Evolutionary conservation across 1,140 invertebrate species (phyloP), one percentile per base, ranked within the genome.

Genomic region (Pogonus chalceus): DNA sequence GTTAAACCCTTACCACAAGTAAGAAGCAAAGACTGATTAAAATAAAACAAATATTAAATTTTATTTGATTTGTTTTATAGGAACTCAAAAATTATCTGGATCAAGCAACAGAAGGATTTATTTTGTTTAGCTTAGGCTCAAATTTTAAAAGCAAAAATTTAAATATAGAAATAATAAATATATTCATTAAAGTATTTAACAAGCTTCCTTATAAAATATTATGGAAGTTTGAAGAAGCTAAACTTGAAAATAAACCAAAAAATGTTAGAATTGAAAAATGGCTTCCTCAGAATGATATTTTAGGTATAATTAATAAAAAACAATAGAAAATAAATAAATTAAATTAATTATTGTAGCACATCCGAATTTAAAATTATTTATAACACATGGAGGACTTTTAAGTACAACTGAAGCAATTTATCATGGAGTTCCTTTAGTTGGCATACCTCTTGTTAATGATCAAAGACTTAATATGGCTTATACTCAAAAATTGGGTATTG

Each of bases 201-300:
- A 72, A 74, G 56, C 56, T 81, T 14, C 72, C 75, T 21, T 73
- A 71, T 53, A 70, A 71, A 51, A 70, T 82, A 9, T 58, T 82
- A n/a, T 81, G 78, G 76, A 81, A 79, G 63, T 79, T 74, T 57
- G 75, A 74, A 49, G 71, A 75, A 21, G 69, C 72, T 1, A 67
- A 67, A 2, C 62, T 72, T 23, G 60, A 70, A 16, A 68, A 73
- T 21, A 62, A 68, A 59, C 71, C 77, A 9, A 60, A 68, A 1
- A 79, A 81, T 62, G 71, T 81, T 1, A 68, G 70, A 21, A 56
- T 72, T 7, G 58, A 65, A 2, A 64, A 63, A 23, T 79, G 81
- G 81, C 69, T 81, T 48, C 79, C 81, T 14, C 81, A 83, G 59
- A 77, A 79, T 57, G 76, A 81, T 61, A 61, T 83, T 53, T 65